Evolutionary conservation across 2,888 invertebrate species (phyloP), one percentile per base, ranked within the genome.

Genomic region (Cyaniris semiargus): DNA sequence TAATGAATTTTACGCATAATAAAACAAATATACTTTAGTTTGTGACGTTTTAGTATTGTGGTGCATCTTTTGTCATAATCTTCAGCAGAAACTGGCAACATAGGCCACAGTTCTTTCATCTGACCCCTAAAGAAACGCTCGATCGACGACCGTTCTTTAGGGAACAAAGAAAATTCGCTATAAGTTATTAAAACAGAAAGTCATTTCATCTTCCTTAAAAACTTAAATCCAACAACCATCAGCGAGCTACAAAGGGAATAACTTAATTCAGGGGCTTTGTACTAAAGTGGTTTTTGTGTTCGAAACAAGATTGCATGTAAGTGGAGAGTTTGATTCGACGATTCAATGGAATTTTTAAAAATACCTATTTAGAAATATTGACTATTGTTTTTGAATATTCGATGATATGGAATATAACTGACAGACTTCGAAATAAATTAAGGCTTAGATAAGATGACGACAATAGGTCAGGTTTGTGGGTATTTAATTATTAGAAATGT

Each of bases 161-260:
- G 66, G 27, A 31, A 48, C 44, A 74, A 74, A 74, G 74, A 74
- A 74, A 74, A 74, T 48, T 27, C 48, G 53, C 27, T 23, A 74
- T 74, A 74, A 53, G 74, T 48, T 74, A 74, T 74, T 74, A 74
- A 72, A 72, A 53, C 27, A 48, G 38, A 53, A 74, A 74, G 74
- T 44, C 48, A 74, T 74, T 74, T 74, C 53, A 74, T 74, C 74
- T 53, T 74, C 8, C 53, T 74, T 53, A 53, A 74, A 74, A 74
- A 74, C 74, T 74, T 74, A 74, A 72, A 74, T 74, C 48, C 53
- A 74, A 74, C 74, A 74, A 48, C 44, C 74, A 53, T 74, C 74
- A 48, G 74, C 74, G 44, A 74, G 48, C 27, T 74, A 27, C 74
- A 74, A 74, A 74, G 74, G 53, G 74, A 74, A 74, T 74, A 53